Percentiles rank a stretch among this genome's conserved stretches.
These are phyloP conservation scores for Bradypus variegatus DNA, from an alignment of 2,797 vertebrate species.

Conservation along the genomic window DNA sequence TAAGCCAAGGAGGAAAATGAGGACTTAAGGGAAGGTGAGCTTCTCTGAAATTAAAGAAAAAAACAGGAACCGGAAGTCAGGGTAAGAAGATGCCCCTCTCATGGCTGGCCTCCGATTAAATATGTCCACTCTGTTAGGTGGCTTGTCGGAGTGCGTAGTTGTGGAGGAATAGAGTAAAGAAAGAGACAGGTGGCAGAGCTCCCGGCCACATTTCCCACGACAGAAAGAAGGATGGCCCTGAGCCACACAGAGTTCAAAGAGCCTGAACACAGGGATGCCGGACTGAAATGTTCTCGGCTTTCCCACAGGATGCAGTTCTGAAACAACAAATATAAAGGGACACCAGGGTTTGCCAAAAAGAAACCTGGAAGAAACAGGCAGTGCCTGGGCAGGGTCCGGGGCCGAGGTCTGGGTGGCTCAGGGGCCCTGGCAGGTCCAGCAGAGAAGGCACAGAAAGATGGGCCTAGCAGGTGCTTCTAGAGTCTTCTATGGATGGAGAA, in stretches of 20 bases:
- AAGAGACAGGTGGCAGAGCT: not conserved
- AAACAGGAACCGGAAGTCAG: not conserved
- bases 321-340: not conserved
- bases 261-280: not conserved
- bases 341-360: not conserved
- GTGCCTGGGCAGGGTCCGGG: not conserved
- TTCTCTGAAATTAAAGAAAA: not conserved
- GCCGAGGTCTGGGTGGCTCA: not conserved
- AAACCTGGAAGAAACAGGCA: not conserved
- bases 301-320: not conserved
- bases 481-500: not conserved
- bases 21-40: not conserved
- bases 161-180: not conserved
- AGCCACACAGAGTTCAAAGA: not conserved
- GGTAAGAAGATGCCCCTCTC: not conserved
- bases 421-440: not conserved
- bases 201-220: not conserved
- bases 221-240: not conserved
- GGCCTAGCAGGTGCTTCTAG: not conserved
- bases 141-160: not conserved
- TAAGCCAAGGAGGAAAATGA: not conserved
- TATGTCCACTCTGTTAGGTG: not conserved
- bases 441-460: not conserved
- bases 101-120: not conserved
- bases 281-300: not conserved